Conservation (phyloP, 2,113 vertebrate species). For the Synchiropus splendidus region DNA sequence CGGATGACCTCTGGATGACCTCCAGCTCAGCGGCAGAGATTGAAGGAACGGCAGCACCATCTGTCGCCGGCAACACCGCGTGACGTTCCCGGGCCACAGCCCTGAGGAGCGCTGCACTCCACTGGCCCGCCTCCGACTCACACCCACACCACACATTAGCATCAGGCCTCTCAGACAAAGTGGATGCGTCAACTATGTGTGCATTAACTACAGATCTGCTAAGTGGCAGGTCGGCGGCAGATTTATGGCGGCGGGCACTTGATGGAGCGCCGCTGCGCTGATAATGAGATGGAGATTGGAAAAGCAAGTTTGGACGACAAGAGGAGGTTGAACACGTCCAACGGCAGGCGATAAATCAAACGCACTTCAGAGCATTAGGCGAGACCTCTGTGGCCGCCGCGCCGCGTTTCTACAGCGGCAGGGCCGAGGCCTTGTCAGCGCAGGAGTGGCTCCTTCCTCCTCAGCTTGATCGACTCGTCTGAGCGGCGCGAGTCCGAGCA, state of each 20-base stretch:
- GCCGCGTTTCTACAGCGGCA: constrained; percentile 18
- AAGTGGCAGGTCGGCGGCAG: constrained; percentile 22
- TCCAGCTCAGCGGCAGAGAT: constrained; percentile 39
- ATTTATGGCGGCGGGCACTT: no score
- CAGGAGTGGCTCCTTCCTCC: no score
- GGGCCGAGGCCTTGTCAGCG: no score
- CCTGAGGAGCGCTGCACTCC: constrained; percentile 42
- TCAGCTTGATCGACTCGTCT: not conserved
- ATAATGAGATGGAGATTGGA: constrained; percentile 68
- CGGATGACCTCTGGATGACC: constrained; percentile 32
- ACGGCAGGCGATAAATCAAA: constrained; percentile 52
- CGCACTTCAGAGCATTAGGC: constrained; percentile 28
- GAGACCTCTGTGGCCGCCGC: constrained; percentile 34
- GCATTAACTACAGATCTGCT: constrained; percentile 58
- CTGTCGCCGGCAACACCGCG: constrained; percentile 40
- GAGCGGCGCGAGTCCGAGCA: constrained; percentile 20
- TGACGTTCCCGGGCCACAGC: constrained; percentile 33
- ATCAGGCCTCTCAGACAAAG: constrained; percentile 1
- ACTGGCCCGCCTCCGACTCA: constrained; percentile 4
- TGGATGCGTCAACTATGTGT: not conserved
- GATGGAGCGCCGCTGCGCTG: constrained; percentile 18
- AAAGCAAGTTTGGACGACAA: constrained; percentile 52
- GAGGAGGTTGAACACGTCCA: constrained; percentile 40
- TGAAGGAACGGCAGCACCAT: constrained; percentile 33
- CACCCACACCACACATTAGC: constrained; percentile 1